Conservation (phyloP, 1,140 invertebrate species). For the Caenorhabditis latens region DNA sequence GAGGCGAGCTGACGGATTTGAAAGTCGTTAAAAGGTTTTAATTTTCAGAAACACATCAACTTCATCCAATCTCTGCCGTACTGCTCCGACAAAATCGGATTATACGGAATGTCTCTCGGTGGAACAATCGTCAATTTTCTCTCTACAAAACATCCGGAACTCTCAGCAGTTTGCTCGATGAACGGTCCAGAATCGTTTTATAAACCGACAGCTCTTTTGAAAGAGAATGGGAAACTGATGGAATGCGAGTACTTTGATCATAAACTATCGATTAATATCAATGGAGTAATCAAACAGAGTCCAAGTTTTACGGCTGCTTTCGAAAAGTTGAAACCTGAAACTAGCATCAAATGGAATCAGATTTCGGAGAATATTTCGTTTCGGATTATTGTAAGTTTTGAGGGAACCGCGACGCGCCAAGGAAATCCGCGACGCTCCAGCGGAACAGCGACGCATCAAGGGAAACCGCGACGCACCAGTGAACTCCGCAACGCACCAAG, state of each 20-base stretch:
- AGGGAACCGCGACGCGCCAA: too few relatives aligned
- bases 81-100: constrained; percentile 6
- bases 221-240: constrained; percentile 10
- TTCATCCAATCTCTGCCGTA: neutral
- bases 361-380: neutral
- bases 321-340: neutral
- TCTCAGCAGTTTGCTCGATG: neutral
- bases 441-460: too few relatives aligned
- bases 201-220: neutral
- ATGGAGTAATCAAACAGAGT: neutral
- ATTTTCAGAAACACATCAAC: neutral
- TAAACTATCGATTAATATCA: neutral
- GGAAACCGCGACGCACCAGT: too few relatives aligned
- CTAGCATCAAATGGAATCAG: neutral
- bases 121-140: neutral
- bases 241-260: neutral
- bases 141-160: neutral
- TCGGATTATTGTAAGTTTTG: neutral
- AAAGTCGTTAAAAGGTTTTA: too few relatives aligned
- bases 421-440: too few relatives aligned
- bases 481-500: too few relatives aligned
- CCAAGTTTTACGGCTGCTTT: neutral
- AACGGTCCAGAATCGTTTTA: neutral
- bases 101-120: neutral
- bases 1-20: too few relatives aligned